These are phyloP conservation scores for Heliconius erato DNA, from an alignment of 2,888 invertebrate genomes.

Conservation along the genomic window DNA sequence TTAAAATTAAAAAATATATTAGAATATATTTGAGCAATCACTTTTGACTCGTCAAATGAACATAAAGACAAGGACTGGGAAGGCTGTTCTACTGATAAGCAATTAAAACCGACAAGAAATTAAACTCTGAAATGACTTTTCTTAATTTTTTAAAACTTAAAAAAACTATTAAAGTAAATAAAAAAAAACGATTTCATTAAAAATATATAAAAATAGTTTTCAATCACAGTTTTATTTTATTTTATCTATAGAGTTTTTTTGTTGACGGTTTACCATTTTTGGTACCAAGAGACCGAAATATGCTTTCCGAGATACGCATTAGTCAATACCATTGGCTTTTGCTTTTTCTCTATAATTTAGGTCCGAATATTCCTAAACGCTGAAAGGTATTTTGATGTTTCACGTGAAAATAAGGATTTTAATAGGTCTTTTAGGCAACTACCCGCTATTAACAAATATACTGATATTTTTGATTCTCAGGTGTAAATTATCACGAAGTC, in stretches of 20 bases:
- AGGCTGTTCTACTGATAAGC: too few relatives aligned
- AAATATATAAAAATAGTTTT: too few relatives aligned
- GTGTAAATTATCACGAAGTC: too few relatives aligned
- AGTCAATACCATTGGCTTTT: slow-evolving; percentile 29
- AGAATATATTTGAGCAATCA: too few relatives aligned
- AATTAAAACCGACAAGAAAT: too few relatives aligned
- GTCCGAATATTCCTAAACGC: neutral
- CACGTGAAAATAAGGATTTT: neutral
- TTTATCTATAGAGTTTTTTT: neutral
- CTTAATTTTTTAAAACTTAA: too few relatives aligned
- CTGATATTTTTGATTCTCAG: neutral
- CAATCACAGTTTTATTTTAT: neutral
- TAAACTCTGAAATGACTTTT: too few relatives aligned
- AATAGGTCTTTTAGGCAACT: neutral
- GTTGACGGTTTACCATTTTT: slow-evolving; percentile 18
- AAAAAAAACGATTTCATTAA: too few relatives aligned
- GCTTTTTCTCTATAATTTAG: slow-evolving; percentile 10
- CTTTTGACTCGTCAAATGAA: too few relatives aligned
- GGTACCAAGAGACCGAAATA: slow-evolving; percentile 30
- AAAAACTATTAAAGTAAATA: too few relatives aligned
- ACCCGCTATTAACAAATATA: neutral
- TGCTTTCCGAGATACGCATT: slow-evolving; percentile 34
- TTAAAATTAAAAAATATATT: too few relatives aligned
- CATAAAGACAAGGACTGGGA: too few relatives aligned
- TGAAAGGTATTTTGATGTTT: neutral